These are phyloP conservation scores for Drosophila funebris DNA, from an alignment of 1,140 invertebrate species.

Conservation along the genomic window DNA sequence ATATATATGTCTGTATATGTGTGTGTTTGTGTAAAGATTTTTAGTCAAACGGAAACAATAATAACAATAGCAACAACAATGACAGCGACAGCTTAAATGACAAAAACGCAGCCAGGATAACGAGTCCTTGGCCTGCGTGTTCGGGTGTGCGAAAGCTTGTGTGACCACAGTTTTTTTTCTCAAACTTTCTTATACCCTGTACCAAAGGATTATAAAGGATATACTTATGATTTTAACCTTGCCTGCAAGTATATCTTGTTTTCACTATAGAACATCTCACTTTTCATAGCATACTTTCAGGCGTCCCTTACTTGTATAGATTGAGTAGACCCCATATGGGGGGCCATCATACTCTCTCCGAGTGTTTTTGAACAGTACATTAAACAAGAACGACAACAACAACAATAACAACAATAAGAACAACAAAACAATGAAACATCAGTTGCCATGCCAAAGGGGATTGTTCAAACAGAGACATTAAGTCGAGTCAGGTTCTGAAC, in stretches of 20 bases:
- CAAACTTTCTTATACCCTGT: not conserved
- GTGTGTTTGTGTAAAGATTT: constrained; percentile 45
- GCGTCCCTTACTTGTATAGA: not conserved
- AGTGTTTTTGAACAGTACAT: not conserved
- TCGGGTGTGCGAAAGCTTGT: constrained; percentile 4
- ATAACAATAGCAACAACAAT: constrained; percentile 23
- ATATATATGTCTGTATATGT: constrained; percentile 11
- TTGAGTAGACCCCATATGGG: not conserved
- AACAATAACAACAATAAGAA: constrained; percentile 11
- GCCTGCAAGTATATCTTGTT: not conserved
- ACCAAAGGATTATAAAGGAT: not conserved
- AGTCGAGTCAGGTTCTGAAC: constrained; percentile 8
- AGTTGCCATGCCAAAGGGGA: constrained; percentile 43
- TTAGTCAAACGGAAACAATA: constrained; percentile 48
- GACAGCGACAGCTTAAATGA: constrained; percentile 44
- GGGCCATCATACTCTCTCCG: not conserved
- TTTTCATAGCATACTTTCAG: constrained; percentile 1
- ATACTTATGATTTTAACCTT: not conserved
- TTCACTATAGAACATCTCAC: not conserved
- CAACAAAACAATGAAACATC: constrained; percentile 40
- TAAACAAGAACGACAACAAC: constrained; percentile 21
- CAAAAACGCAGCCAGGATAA: constrained; percentile 60
- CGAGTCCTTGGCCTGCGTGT: constrained; percentile 33
- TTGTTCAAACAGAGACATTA: constrained; percentile 54
- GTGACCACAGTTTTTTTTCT: not conserved